Base-by-base conservation (phyloP, 2,888 invertebrate genomes). In the Rhyacophila evoluta region DNA sequence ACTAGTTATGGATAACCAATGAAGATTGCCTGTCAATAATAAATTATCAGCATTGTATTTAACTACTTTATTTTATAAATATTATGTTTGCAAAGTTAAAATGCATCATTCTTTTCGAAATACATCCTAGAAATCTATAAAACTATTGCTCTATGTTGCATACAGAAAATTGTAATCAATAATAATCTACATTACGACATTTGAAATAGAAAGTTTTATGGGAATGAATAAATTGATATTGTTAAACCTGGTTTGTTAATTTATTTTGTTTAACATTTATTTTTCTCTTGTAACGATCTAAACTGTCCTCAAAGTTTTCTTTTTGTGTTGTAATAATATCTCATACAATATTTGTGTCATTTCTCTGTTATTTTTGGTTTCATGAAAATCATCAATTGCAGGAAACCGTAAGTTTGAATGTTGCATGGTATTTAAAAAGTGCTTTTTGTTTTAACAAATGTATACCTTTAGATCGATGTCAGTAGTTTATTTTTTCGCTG, bases 331-430 rank as follows among this genome's bases (percentile, higher is more conserved):
- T 41, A 15, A 27, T 15, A 29, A 39, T 39, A 37, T 27, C 28
- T 77, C 15, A 74, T 27, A 74, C 11, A 69, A 69, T 25, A 55
- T 78, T 71, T 72, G 73, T 81, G 75, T 79, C 72, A 70, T 74
- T 77, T 72, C 33, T 77, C 55, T 81, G 68, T 81, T 79, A 79
- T 83, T 75, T 84, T 84, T 85, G 84, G 84, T 87, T 87, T 86
- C 87, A 87, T 86, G 86, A 85, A 85, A 83, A 89, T 88, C 91
- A 87, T 90, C 90, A 91, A 88, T 15, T 19, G 89, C 93, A 94
- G 94, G 93, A 94, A 93, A 91, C 92, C 93, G 94, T 94, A 93
- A 94, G 94, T 94, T 70, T 77, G 71, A 73, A 33, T 77, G 76
- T 75, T 79, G 81, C 82, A 81, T 82, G 81, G 27, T 79, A 77